A percentile compares a stretch with the other conserved stretches of the same genome.
Evolutionary conservation across 1,140 invertebrate species (phyloP).

Genomic region (Drosophila pallidifrons): DNA sequence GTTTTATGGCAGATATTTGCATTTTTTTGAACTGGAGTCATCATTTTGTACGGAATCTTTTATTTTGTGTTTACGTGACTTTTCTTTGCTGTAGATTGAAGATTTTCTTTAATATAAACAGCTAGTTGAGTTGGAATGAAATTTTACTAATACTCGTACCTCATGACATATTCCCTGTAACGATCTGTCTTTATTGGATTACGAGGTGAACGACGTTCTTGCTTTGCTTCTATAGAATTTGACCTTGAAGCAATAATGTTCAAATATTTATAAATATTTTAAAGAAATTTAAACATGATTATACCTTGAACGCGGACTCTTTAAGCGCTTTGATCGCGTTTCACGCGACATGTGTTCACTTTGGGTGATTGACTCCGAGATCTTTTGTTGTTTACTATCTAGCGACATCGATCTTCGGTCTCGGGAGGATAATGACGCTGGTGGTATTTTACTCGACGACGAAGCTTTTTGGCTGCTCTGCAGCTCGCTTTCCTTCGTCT

Average conservation of each 20-base stretch:
- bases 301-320: conserved; percentile 19
- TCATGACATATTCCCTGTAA: conserved; percentile 45
- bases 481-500: background rate
- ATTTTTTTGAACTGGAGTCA: background rate
- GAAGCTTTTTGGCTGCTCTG: background rate
- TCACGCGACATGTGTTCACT: background rate
- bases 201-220: conserved; percentile 46
- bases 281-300: too few relatives aligned
- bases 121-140: too few relatives aligned
- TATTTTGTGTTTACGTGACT: background rate
- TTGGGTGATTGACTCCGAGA: background rate
- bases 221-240: conserved; percentile 41
- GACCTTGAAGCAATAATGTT: conserved; percentile 8
- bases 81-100: background rate
- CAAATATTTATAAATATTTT: too few relatives aligned
- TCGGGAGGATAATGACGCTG: background rate
- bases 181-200: conserved; percentile 38
- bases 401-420: conserved; percentile 60
- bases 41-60: background rate
- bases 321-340: background rate
- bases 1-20: background rate
- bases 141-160: conserved; percentile 30
- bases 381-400: background rate
- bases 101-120: background rate
- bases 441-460: background rate